These are phyloP conservation scores for Delphinus delphis DNA, from an alignment of 2,113 vertebrate genomes.

Conservation along the genomic window DNA sequence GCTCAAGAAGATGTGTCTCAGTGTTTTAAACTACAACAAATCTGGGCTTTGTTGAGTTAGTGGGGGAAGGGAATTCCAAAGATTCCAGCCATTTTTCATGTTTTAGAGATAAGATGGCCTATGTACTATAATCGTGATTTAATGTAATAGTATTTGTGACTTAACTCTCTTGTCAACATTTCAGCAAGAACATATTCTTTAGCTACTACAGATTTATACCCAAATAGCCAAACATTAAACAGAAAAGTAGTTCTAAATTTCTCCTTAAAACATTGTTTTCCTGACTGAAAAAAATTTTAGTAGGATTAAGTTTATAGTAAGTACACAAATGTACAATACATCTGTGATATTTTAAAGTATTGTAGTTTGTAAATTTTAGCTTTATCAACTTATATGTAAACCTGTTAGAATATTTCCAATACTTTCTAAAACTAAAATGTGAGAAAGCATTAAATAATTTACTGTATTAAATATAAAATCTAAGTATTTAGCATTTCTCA, in stretches of 20 bases:
- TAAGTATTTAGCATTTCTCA: conserved; percentile 20
- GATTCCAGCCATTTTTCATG: conserved; percentile 52
- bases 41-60: conserved; percentile 44
- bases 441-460: neutral
- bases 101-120: conserved; percentile 16
- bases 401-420: neutral
- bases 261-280: neutral
- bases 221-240: neutral
- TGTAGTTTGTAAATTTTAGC: neutral
- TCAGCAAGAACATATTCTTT: conserved; percentile 43
- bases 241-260: neutral
- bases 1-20: neutral
- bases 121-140: neutral
- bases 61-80: conserved; percentile 40
- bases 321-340: neutral
- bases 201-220: neutral
- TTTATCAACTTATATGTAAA: neutral
- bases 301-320: conserved; percentile 17
- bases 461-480: conserved; percentile 30
- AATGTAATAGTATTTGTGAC: neutral
- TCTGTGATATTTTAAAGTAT: conserved; percentile 5
- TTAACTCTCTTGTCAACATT: neutral
- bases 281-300: conserved; percentile 7
- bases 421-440: conserved; percentile 16
- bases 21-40: conserved; percentile 10